Evolutionary conservation across 92 coral and sea anemone species (phyloP).

Genomic region (Heliopora coerulea): DNA sequence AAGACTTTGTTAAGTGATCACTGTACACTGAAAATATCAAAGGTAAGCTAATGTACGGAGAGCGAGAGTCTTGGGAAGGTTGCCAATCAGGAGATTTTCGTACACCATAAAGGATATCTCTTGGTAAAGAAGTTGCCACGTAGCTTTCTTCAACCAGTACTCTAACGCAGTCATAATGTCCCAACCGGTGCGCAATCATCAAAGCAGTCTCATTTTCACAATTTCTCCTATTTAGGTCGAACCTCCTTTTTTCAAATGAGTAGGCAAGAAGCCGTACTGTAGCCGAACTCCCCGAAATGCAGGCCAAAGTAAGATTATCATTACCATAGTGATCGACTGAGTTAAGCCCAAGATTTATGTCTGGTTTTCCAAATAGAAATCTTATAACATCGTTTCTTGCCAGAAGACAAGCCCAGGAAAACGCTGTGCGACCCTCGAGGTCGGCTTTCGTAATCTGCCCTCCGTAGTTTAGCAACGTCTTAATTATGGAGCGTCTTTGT

Average conservation of each 20-base stretch:
- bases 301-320: slow-evolving; percentile 77
- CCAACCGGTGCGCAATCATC: slow-evolving; percentile 52
- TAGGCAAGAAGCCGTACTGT: slow-evolving; percentile 66
- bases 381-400: slow-evolving; percentile 77
- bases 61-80: background rate
- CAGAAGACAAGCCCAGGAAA: slow-evolving; percentile 81
- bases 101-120: slow-evolving; percentile 9
- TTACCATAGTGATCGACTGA: slow-evolving; percentile 75
- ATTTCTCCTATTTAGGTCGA: slow-evolving; percentile 73
- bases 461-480: slow-evolving; percentile 75
- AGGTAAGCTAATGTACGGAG: slow-evolving; percentile 55
- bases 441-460: slow-evolving; percentile 69
- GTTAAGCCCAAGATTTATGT: slow-evolving; percentile 64
- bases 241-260: slow-evolving; percentile 64
- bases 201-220: slow-evolving; percentile 67
- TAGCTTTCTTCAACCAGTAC: slow-evolving; percentile 69
- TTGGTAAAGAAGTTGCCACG: slow-evolving; percentile 38
- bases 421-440: slow-evolving; percentile 63
- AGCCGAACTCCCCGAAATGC: slow-evolving; percentile 87
- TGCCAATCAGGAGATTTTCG: background rate
- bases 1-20: slow-evolving; percentile 80
- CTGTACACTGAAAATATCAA: slow-evolving; percentile 73
- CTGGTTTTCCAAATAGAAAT: slow-evolving; percentile 65
- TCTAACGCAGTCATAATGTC: slow-evolving; percentile 61
- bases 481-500: slow-evolving; percentile 65